These are phyloP conservation scores for Drosophila pseudoobscura DNA, from an alignment of 1,140 invertebrate species.

Conservation along the genomic window DNA sequence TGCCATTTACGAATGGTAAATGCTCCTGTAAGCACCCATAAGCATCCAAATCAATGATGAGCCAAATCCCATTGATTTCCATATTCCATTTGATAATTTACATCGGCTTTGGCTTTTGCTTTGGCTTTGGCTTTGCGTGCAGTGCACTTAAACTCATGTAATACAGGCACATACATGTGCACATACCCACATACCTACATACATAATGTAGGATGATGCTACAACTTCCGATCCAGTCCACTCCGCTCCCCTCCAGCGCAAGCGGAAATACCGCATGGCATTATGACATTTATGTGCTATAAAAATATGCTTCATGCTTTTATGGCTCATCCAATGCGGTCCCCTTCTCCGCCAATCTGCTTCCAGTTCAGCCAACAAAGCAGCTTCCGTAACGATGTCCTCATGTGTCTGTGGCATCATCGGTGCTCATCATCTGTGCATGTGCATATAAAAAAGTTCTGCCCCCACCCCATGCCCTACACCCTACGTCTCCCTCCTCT, in stretches of 20 bases:
- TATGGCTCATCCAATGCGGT: constrained; percentile 52
- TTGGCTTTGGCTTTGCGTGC: too few species aligned
- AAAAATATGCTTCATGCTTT: constrained; percentile 74
- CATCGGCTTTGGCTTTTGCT: background rate
- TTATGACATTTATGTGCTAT: constrained; percentile 78
- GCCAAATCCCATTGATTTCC: background rate
- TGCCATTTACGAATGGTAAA: too few species aligned
- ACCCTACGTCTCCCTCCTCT: too few species aligned
- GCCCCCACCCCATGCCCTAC: constrained; percentile 7
- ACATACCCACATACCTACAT: too few species aligned
- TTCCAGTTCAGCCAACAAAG: constrained; percentile 50
- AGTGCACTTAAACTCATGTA: too few species aligned
- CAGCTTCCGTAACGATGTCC: constrained; percentile 34
- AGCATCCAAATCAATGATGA: background rate
- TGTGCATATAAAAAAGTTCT: constrained; percentile 26
- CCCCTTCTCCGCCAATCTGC: background rate
- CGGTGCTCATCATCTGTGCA: constrained; percentile 49
- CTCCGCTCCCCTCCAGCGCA: too few species aligned
- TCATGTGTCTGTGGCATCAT: constrained; percentile 35
- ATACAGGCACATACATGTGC: too few species aligned
- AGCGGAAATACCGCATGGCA: constrained; percentile 62
- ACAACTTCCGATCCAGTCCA: too few species aligned
- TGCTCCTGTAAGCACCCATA: too few species aligned
- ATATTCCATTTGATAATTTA: background rate
- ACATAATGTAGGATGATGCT: background rate